These are phyloP conservation scores for Phymanthus crucifer DNA, from an alignment of 92 coral and sea anemone genomes.

Conservation along the genomic window DNA sequence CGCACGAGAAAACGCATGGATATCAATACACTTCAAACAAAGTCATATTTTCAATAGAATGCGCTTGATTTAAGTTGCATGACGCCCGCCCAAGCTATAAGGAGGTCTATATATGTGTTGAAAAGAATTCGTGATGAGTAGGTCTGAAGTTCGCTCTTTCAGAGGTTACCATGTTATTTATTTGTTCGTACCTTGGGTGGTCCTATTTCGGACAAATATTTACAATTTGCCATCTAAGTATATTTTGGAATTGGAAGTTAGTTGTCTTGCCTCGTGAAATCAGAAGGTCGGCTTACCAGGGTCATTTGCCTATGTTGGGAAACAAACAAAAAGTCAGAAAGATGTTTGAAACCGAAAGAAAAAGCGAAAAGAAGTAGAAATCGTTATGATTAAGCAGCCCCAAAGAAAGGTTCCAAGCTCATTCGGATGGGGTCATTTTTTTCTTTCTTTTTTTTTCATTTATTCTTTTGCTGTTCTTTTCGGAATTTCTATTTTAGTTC, in stretches of 20 bases:
- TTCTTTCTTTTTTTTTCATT: too few species aligned
- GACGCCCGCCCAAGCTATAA: too few species aligned
- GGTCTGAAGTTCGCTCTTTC: not conserved
- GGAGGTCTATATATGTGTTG: not conserved
- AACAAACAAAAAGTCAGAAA: not conserved
- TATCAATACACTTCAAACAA: too few species aligned
- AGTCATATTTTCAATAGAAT: too few species aligned
- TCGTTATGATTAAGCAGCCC: too few species aligned
- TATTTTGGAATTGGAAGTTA: not conserved
- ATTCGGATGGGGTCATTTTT: too few species aligned
- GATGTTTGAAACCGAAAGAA: not conserved
- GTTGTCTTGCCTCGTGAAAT: not conserved
- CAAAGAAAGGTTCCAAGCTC: too few species aligned
- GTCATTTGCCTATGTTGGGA: not conserved
- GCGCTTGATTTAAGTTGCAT: not conserved
- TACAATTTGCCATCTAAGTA: not conserved
- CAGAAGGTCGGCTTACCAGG: not conserved
- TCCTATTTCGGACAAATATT: not conserved
- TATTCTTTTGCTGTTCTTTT: too few species aligned
- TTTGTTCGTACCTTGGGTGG: not conserved
- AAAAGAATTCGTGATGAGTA: not conserved
- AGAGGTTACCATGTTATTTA: not conserved
- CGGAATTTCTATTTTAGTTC: too few species aligned
- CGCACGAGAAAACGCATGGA: too few species aligned
- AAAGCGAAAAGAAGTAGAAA: not conserved